Evolutionary conservation across 1,140 invertebrate species (phyloP).

Genomic region (Drosophila eugracilis): DNA sequence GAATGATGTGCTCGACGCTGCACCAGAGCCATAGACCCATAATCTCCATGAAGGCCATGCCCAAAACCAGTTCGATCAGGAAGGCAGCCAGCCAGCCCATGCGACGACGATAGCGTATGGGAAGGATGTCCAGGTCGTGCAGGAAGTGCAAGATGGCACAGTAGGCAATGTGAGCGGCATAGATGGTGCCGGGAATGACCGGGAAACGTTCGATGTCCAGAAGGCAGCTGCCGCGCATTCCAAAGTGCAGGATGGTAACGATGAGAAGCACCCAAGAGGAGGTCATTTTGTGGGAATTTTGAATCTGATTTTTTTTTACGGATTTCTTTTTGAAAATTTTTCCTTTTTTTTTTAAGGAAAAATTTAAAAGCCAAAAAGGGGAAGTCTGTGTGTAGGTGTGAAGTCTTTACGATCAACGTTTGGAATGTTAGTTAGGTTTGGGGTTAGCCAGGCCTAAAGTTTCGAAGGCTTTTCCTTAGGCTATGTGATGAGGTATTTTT

Average conservation of each 20-base stretch:
- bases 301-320: not conserved
- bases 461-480: too few species aligned
- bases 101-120: slow-evolving; percentile 8
- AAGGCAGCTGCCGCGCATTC: slow-evolving; percentile 22
- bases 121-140: slow-evolving; percentile 33
- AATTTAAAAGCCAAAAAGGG: too few species aligned
- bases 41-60: slow-evolving; percentile 46
- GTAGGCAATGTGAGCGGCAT: slow-evolving; percentile 36
- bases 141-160: slow-evolving; percentile 39
- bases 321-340: too few species aligned
- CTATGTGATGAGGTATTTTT: too few species aligned
- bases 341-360: not conserved
- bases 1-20: slow-evolving; percentile 11
- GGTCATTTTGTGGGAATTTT: slow-evolving; percentile 16
- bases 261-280: slow-evolving; percentile 29
- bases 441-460: too few species aligned
- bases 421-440: too few species aligned
- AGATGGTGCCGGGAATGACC: slow-evolving; percentile 12
- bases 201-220: slow-evolving; percentile 18
- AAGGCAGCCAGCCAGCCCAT: slow-evolving; percentile 28
- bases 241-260: slow-evolving; percentile 30
- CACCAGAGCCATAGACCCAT: slow-evolving; percentile 39
- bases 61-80: slow-evolving; percentile 31
- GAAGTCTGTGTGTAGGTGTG: too few species aligned
- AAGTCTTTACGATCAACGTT: too few species aligned